Evolutionary conservation across 1,140 invertebrate genomes (phyloP), one percentile per base, ranked within the genome.

Genomic region (Penaeus vannamei): DNA sequence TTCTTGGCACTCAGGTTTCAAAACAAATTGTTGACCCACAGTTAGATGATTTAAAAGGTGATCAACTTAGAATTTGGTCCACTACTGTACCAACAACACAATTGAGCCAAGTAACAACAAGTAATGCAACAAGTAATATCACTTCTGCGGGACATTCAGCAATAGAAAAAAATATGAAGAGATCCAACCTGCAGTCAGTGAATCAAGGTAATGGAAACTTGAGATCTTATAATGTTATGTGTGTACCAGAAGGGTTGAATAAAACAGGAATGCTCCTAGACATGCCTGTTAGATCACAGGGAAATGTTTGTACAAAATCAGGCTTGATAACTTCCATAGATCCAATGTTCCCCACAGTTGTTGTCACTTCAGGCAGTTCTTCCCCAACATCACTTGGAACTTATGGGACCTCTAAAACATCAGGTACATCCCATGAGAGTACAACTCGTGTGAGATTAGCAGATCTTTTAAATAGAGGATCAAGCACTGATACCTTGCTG

Each of bases 281-380:
- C 8, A 61, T 82, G 36, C 69, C 26, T 20, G n/a, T 60, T 46
- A 42, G 81, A 42, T 79, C 72, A 62, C 87, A 84, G 60, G 36
- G 64, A 64, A 82, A 29, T 64, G 42, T 60, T 23, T 84, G 72
- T 46, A 81, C 72, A 62, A 90, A 90, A 59, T 10, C 83, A 85
- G 61, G 84, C 62, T 59, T 90, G 26, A 85, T 85, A 10, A 85
- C 88, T n/a, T 85, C 88, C 59, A 36, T 61, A 53, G 88, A 90
- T 36, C 88, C 88, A 8, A 85, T 90, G 88, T 85, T 90, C 80
- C 84, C 83, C 53, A 85, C 88, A 62, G 88, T 90, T 61, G 80
- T 77, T 46, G 60, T 89, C 10, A 90, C 88, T 17, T 85, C 83
- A 53, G 66, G 76, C 17, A 77, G 72, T 81, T 79, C 62, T 23